Conservation (phyloP, 2,797 vertebrate species). For the Ataeniobius toweri region DNA sequence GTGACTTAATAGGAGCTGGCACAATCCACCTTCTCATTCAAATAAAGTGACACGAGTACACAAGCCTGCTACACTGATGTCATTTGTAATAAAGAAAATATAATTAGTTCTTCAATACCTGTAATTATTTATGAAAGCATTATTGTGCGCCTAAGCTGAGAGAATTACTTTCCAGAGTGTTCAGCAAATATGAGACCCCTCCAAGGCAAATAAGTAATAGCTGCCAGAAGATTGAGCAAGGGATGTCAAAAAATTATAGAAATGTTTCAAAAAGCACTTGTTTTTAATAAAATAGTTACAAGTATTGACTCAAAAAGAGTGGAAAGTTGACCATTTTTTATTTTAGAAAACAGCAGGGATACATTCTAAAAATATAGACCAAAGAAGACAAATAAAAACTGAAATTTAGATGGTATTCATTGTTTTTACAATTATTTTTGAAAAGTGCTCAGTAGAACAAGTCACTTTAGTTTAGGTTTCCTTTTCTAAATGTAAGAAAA, state of each 20-base stretch:
- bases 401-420: not conserved
- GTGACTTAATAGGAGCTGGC: slow-evolving; percentile 46
- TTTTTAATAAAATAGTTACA: slow-evolving; percentile 11
- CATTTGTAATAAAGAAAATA: slow-evolving; percentile 60
- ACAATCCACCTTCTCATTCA: slow-evolving; percentile 48
- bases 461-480: slow-evolving; percentile 3
- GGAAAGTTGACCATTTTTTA: not conserved
- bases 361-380: not conserved
- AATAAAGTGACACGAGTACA: slow-evolving; percentile 34
- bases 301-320: slow-evolving; percentile 10
- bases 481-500: slow-evolving; percentile 1
- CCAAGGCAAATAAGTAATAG: slow-evolving; percentile 38
- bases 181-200: slow-evolving; percentile 41
- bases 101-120: slow-evolving; percentile 61
- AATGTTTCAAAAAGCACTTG: slow-evolving; percentile 7
- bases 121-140: slow-evolving; percentile 66
- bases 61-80: slow-evolving; percentile 48
- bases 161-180: slow-evolving; percentile 52
- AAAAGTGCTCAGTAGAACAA: not conserved
- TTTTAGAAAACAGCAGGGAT: not conserved
- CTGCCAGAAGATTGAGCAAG: slow-evolving; percentile 24
- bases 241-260: slow-evolving; percentile 35
- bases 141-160: slow-evolving; percentile 45
- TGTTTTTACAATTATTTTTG: not conserved
- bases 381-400: not conserved